phyloP scores from a whole-genome alignment of 2,797 vertebrate genomes.

The Aselliscus stoliczkanus region DNA sequence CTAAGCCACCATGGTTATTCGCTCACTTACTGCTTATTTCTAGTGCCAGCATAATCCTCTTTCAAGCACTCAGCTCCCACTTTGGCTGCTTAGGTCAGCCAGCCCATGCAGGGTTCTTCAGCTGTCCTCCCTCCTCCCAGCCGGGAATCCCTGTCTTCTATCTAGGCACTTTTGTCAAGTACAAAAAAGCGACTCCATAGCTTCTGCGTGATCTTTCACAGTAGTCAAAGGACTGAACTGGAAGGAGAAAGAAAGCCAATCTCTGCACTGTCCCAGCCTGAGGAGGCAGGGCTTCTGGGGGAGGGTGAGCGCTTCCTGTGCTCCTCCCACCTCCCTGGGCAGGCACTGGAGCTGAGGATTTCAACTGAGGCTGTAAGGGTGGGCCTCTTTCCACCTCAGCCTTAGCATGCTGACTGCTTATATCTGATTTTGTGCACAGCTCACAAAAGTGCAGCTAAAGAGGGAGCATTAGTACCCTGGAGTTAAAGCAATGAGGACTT shows the following conservation, averaged over 20 bases:
- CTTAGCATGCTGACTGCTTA: background rate
- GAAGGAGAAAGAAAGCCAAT: conserved; percentile 40
- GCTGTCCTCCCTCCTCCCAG: conserved; percentile 72
- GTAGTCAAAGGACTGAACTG: conserved; percentile 38
- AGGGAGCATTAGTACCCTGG: background rate
- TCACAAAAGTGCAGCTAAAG: background rate
- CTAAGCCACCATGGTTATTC: conserved; percentile 46
- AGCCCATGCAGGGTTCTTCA: conserved; percentile 66
- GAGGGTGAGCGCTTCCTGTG: conserved; percentile 43
- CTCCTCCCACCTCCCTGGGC: conserved; percentile 54
- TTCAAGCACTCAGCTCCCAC: conserved; percentile 70
- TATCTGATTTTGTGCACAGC: background rate
- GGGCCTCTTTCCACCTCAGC: background rate
- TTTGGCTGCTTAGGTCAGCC: conserved; percentile 62
- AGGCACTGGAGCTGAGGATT: background rate
- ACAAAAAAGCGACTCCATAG: conserved; percentile 32
- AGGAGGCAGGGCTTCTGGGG: conserved; percentile 68
- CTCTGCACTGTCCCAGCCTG: conserved; percentile 20
- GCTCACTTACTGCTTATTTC: conserved; percentile 74
- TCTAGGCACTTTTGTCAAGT: conserved; percentile 54
- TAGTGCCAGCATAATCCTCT: conserved; percentile 72
- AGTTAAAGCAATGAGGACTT: background rate
- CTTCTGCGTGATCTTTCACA: conserved; percentile 41
- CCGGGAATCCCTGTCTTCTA: conserved; percentile 67
- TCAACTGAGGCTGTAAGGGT: background rate